A percentile compares a stretch with the other conserved stretches of the same genome.
These are phyloP conservation scores for Chaetura pelagica DNA, from an alignment of 2,113 vertebrate genomes.

Conservation along the genomic window DNA sequence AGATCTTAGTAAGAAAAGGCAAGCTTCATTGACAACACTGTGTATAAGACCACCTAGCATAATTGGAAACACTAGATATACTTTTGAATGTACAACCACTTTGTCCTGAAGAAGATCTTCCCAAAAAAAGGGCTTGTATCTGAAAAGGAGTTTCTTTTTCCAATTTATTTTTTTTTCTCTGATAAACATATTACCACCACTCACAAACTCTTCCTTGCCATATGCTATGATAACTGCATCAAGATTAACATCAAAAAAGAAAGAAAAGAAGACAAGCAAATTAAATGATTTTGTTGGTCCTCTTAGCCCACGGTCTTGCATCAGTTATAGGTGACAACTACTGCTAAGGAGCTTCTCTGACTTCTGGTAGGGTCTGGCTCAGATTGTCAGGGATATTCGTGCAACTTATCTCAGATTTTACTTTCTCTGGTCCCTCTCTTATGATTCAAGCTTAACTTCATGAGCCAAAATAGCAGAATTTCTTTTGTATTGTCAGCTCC, in stretches of 20 bases:
- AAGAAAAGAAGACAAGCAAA: background rate
- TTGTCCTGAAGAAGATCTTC: background rate
- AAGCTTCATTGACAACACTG: background rate
- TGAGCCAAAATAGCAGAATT: background rate
- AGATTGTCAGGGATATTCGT: background rate
- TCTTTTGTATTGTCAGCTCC: background rate
- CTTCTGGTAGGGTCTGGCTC: background rate
- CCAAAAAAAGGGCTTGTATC: background rate
- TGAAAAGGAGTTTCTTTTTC: background rate
- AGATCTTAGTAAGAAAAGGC: conserved; percentile 2
- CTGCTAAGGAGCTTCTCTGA: background rate
- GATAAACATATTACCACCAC: background rate
- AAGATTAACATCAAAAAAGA: background rate
- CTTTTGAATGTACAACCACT: background rate
- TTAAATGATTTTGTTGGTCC: background rate
- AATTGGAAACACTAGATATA: background rate
- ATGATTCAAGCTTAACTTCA: background rate
- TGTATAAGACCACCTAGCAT: background rate
- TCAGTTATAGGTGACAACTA: background rate
- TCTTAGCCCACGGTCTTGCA: background rate
- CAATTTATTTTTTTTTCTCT: background rate
- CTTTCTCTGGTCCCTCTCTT: background rate
- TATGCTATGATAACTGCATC: background rate
- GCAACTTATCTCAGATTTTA: background rate
- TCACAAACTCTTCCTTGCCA: background rate